Evolutionary conservation across 2,113 vertebrate species (phyloP).

Genomic region (Drymodes brunneopygia): DNA sequence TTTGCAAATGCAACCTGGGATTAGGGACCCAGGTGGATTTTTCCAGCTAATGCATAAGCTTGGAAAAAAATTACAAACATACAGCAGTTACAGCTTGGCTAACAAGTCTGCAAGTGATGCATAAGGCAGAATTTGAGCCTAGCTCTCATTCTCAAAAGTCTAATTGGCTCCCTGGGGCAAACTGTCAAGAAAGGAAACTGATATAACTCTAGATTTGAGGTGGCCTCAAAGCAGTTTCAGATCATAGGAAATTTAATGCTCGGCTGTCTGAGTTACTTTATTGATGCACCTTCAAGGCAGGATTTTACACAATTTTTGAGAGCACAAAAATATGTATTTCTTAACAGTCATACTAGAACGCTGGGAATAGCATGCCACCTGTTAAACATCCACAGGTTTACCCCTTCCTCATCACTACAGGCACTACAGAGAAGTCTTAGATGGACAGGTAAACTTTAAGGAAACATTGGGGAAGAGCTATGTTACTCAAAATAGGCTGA

Average conservation of each 20-base stretch:
- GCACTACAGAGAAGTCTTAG: not conserved
- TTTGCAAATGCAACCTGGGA: not conserved
- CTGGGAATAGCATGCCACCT: not conserved
- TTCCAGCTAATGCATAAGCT: not conserved
- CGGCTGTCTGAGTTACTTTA: not conserved
- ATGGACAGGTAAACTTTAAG: not conserved
- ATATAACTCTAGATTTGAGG: not conserved
- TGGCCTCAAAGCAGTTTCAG: conserved; percentile 7
- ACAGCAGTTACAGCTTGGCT: not conserved
- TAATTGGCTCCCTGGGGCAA: conserved; percentile 52
- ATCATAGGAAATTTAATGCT: not conserved
- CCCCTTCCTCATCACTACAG: not conserved
- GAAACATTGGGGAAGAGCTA: not conserved
- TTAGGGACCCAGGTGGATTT: not conserved
- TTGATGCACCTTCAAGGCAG: not conserved
- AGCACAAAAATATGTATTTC: not conserved
- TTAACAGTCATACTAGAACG: not conserved
- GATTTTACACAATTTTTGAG: not conserved
- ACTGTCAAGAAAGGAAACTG: not conserved
- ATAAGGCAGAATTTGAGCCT: not conserved
- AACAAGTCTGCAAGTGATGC: conserved; percentile 20
- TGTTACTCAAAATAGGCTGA: not conserved
- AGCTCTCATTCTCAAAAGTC: not conserved
- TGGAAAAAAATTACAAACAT: not conserved
- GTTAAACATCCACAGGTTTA: rapidly evolving